Conservation (phyloP, 2,888 invertebrate species). For the Gari tellinella region DNA sequence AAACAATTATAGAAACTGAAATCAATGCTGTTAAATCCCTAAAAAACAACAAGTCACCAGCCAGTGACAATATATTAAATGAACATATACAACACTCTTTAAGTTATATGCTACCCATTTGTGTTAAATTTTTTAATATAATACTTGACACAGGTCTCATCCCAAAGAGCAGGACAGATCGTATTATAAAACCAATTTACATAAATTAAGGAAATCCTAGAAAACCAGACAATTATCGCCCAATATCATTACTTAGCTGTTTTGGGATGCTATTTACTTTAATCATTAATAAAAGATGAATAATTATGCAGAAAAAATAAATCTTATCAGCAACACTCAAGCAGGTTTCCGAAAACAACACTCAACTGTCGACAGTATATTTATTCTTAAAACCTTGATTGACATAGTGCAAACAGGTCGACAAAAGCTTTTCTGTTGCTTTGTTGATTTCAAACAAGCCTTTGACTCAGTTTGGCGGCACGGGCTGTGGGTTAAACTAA, state of each 20-base stretch:
- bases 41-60: constrained; percentile 12
- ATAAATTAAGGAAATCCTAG: background rate
- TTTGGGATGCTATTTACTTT: constrained; percentile 6
- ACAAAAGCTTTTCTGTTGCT: too few species aligned
- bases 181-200: constrained; percentile 10
- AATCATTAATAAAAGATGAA: background rate
- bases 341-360: too few species aligned
- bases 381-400: constrained; percentile 18
- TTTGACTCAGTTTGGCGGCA: too few species aligned
- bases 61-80: background rate
- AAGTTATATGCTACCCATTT: background rate
- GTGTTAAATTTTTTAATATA: constrained; percentile 3
- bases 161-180: background rate
- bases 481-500: too few species aligned
- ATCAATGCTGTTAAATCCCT: background rate
- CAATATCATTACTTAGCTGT: constrained; percentile 12
- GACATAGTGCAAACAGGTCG: too few species aligned
- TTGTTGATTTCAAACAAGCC: too few species aligned
- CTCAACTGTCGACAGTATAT: constrained; percentile 23
- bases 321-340: too few species aligned
- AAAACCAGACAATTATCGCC: constrained; percentile 1
- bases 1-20: background rate
- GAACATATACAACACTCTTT: constrained; percentile 1
- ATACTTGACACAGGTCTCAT: background rate
- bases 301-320: too few species aligned